Evolutionary conservation across 2,113 vertebrate species (phyloP).

Genomic region (Caloenas nicobarica): DNA sequence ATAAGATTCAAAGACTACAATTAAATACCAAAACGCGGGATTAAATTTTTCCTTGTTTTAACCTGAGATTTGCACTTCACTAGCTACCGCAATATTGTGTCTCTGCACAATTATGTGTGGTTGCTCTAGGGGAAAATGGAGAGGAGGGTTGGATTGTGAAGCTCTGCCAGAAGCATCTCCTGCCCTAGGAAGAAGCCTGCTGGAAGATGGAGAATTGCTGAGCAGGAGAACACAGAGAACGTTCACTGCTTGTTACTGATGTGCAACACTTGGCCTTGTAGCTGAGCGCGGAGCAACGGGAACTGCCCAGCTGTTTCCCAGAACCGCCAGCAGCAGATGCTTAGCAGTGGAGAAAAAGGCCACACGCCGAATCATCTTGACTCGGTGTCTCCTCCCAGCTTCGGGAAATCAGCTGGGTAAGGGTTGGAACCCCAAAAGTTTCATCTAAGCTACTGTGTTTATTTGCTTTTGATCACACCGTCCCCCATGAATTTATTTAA

Average conservation of each 20-base stretch:
- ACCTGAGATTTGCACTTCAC: neutral
- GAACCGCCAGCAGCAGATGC: neutral
- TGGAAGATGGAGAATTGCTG: neutral
- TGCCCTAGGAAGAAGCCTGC: neutral
- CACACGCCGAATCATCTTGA: neutral
- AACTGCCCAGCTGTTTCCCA: neutral
- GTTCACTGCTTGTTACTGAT: neutral
- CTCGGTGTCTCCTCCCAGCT: neutral
- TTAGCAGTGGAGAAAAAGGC: neutral
- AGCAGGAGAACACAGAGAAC: neutral
- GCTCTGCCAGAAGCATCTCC: neutral
- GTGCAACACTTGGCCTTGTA: fast-evolving
- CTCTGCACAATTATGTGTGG: neutral
- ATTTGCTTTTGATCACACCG: neutral
- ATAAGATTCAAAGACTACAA: neutral
- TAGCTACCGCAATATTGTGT: neutral
- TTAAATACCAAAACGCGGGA: neutral
- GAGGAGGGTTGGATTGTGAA: neutral
- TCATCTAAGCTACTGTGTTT: neutral
- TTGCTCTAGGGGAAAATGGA: neutral
- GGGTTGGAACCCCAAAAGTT: neutral
- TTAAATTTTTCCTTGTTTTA: neutral
- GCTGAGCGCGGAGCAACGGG: neutral
- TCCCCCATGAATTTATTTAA: neutral
- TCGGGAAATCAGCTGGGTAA: neutral